Percentiles rank a stretch among this genome's conserved stretches.
These are phyloP conservation scores for Amyelois transitella DNA, from an alignment of 1,140 invertebrate genomes.

Conservation along the genomic window DNA sequence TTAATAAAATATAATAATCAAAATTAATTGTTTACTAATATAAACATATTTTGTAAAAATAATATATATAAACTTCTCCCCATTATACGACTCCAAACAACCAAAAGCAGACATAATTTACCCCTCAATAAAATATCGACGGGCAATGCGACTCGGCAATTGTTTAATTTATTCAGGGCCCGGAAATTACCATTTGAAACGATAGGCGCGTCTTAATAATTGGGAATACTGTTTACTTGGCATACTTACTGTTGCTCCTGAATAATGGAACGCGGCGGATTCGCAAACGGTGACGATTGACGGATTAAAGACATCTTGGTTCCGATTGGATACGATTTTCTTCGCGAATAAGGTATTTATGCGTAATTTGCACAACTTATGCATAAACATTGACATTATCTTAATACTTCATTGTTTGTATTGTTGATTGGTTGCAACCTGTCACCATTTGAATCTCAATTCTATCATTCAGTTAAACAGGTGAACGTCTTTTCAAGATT, in stretches of 20 bases:
- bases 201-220: slow-evolving; percentile 12
- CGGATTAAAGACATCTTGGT: neutral
- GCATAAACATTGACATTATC: too few species aligned
- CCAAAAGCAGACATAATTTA: slow-evolving; percentile 2
- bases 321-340: too few species aligned
- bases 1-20: too few species aligned
- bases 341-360: too few species aligned
- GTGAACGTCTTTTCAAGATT: too few species aligned
- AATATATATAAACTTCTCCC: neutral
- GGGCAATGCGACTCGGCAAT: slow-evolving; percentile 3
- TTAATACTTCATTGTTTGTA: too few species aligned
- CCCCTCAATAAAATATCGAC: slow-evolving; percentile 7
- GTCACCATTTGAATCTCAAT: too few species aligned
- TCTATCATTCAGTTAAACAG: too few species aligned
- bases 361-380: too few species aligned
- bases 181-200: slow-evolving; percentile 13
- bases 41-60: too few species aligned
- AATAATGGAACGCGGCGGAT: slow-evolving; percentile 9
- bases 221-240: slow-evolving; percentile 10
- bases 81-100: neutral
- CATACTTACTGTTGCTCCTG: slow-evolving; percentile 9
- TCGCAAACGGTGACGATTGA: slow-evolving; percentile 6
- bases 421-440: too few species aligned
- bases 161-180: slow-evolving; percentile 16
- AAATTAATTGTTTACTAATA: too few species aligned